These are phyloP conservation scores for Tenebrosternarchus preto DNA, from an alignment of 2,113 vertebrate species.

Conservation along the genomic window DNA sequence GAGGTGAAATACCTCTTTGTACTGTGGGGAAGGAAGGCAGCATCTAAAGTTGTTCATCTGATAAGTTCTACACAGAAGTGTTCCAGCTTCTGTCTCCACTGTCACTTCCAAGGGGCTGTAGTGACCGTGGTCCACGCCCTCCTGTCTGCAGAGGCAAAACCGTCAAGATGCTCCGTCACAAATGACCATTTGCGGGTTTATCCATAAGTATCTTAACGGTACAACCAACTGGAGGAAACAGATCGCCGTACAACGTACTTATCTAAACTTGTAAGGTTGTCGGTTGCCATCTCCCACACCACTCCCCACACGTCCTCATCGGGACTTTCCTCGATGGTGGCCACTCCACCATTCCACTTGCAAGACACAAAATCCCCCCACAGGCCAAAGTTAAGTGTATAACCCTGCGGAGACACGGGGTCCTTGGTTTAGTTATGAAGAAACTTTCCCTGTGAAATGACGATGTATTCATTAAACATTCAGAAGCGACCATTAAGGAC, in stretches of 20 bases:
- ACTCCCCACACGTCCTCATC: constrained; percentile 90
- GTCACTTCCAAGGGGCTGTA: constrained; percentile 83
- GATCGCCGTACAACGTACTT: constrained; percentile 70
- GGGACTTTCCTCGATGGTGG: constrained; percentile 81
- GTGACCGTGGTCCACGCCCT: constrained; percentile 77
- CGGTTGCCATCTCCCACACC: constrained; percentile 83
- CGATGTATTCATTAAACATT: too few relatives aligned
- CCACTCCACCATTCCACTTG: constrained; percentile 86
- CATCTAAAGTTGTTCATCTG: constrained; percentile 83
- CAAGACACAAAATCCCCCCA: constrained; percentile 66
- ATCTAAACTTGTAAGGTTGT: constrained; percentile 77
- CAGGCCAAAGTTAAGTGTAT: constrained; percentile 84
- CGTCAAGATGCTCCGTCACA: background rate
- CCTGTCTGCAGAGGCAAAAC: constrained; percentile 77
- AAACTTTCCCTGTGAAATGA: background rate
- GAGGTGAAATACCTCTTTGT: constrained; percentile 81
- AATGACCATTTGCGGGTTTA: background rate
- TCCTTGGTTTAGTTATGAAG: background rate
- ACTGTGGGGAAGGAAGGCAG: constrained; percentile 85
- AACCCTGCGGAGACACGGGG: constrained; percentile 77
- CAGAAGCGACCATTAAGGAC: too few relatives aligned
- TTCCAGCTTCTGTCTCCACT: constrained; percentile 76
- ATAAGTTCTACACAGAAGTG: constrained; percentile 83
- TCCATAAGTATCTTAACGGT: too few relatives aligned
- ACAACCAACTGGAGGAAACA: too few relatives aligned